Evolutionary conservation across 2,888 invertebrate genomes (phyloP), one percentile per base, ranked within the genome.

Genomic region (Formica aserva): DNA sequence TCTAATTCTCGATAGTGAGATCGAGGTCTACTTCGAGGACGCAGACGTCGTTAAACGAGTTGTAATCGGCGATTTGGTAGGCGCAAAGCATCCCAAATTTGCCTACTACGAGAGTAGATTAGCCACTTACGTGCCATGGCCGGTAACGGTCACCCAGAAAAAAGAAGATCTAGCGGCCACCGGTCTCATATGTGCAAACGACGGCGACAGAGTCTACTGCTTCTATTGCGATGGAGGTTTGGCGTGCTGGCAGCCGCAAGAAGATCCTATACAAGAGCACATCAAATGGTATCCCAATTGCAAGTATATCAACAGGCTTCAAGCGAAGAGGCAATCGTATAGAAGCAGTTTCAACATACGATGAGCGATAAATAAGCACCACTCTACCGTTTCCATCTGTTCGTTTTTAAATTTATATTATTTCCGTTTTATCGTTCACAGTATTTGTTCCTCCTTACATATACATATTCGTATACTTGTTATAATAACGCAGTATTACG

Each of bases 221-320:
- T 99, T 98, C 95, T 97, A 97, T 93, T 99, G 99, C 94, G 98
- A 98, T 89, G 98, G 98, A 66, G 98, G 98, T 0, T 95, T 99
- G 5, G 97, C 98, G 92, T 98, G 98, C 93, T 99, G 99, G 99
- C 98, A 98, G 93, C 96, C 97, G 62, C 96, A 96, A 83, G 99
- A 99, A 94, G 97, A 98, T 89, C 98, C 99, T 0, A 99, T 98
- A 98, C 97, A 97, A 88, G 98, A 99, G 94, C 99, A 99, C 95
- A 98, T 98, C 0, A 96, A 97, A 52, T 99, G 98, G 98, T 98
- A 98, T 93, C 96, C 97, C 15, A 97, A 97, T 82, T 99, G 99
- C 93, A 97, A 99, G 5, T 96, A 97, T 85, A 95, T 97, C 83
- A 97, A 97, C 85, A 98, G 98, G 93, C 3, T 45, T 6, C 3